These are phyloP conservation scores for Drosophila prostipennis DNA, from an alignment of 2,888 invertebrate species.

Conservation along the genomic window DNA sequence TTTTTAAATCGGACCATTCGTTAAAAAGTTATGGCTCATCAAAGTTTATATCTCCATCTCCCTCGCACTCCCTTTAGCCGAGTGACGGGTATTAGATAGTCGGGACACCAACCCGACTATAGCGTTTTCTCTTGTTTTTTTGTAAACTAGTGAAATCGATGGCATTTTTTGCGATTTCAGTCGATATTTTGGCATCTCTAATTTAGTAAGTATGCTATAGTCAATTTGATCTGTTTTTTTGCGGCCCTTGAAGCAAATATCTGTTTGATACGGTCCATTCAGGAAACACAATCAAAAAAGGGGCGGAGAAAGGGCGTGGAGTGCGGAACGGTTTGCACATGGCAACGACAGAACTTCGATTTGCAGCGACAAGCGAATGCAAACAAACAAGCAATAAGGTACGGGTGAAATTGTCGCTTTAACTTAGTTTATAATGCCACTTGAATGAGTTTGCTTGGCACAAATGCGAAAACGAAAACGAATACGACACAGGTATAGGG, in stretches of 20 bases:
- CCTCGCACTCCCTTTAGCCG: too few relatives aligned
- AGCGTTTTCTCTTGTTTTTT: too few relatives aligned
- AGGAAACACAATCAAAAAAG: conserved; percentile 16
- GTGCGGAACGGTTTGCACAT: conserved; percentile 17
- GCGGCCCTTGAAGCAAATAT: neutral
- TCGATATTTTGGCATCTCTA: too few relatives aligned
- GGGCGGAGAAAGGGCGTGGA: neutral
- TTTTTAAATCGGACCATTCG: too few relatives aligned
- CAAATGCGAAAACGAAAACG: conserved; percentile 40
- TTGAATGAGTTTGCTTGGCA: conserved; percentile 65
- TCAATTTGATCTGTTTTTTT: too few relatives aligned
- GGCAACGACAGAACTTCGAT: conserved; percentile 46
- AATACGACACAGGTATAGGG: conserved; percentile 19
- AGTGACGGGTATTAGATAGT: too few relatives aligned
- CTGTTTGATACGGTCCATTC: neutral
- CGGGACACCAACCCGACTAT: too few relatives aligned
- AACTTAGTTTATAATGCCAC: conserved; percentile 78
- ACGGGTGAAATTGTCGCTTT: conserved; percentile 74
- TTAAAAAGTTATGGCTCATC: too few relatives aligned
- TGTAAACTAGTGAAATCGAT: too few relatives aligned
- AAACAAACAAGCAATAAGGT: conserved; percentile 77
- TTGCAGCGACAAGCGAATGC: conserved; percentile 62
- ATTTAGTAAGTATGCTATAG: too few relatives aligned
- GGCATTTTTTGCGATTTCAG: too few relatives aligned
- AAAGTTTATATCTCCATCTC: too few relatives aligned